Evolutionary conservation across 1,140 invertebrate species (phyloP), one percentile per base, ranked within the genome.

Genomic region (Ceratosolen fusciceps): DNA sequence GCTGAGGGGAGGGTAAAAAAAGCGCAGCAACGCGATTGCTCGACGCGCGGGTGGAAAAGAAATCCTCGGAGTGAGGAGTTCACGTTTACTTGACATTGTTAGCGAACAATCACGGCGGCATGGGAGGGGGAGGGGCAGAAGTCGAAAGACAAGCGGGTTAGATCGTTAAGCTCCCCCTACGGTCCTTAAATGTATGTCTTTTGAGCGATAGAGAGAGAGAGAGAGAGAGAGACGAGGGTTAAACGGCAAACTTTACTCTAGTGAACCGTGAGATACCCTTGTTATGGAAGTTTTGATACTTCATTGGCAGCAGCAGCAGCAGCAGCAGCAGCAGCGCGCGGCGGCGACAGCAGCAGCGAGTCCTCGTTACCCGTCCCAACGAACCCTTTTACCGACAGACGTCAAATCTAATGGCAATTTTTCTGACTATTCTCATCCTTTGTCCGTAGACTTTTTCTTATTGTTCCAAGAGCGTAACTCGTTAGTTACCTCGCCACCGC

Each of bases 251-350:
- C 37, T 77, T 73, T 49, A 29, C n/a, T 70, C 10, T 24, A 49
- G n/a, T 31, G 70, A 31, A 24, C 43, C 21, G 39, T 60, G 37
- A 60, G 24, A 49, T 29, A 62, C 47, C 73, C 77, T 81, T 81
- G 80, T 81, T 81, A 81, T 58, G 37, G 21, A 79, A 81, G 72
- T 81, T 81, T 81, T 76, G 77, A 77, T 52, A 60, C 75, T 68
- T 56, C 37, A 21, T 47, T 34, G 14, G 37, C n/a, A 29, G n/a
- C n/a, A n/a, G n/a, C n/a, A n/a, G n/a, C n/a, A n/a, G n/a, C n/a
- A n/a, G n/a, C n/a, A n/a, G n/a, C n/a, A n/a, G n/a, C n/a, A n/a
- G n/a, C n/a, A n/a, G n/a, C n/a, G n/a, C n/a, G n/a, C n/a, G n/a
- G n/a, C n/a, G n/a, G n/a, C n/a, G n/a, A n/a, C n/a, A n/a, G n/a